Conservation (phyloP, 2,888 invertebrate species). For the Catocala nupta region DNA sequence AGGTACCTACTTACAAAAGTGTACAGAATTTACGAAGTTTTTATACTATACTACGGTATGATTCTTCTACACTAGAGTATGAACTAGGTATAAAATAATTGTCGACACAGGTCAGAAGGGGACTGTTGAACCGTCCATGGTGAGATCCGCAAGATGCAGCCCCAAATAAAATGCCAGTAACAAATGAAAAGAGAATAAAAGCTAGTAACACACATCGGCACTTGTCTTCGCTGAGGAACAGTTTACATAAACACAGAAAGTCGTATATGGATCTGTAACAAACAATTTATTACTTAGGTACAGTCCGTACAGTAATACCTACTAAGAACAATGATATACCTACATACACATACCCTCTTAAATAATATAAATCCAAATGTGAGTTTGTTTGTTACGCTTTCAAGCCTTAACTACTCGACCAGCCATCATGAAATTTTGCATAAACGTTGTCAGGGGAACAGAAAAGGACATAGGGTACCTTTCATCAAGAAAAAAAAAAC, state of each 20-base stretch:
- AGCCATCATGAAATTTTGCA: too few relatives aligned
- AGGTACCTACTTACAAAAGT: not conserved
- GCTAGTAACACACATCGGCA: slow-evolving; percentile 56
- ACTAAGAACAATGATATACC: too few relatives aligned
- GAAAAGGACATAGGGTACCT: too few relatives aligned
- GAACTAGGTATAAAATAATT: slow-evolving; percentile 68
- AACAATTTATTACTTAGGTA: slow-evolving; percentile 10
- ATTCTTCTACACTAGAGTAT: slow-evolving; percentile 60
- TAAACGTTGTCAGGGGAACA: too few relatives aligned
- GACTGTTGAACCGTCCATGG: slow-evolving; percentile 74
- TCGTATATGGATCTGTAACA: slow-evolving; percentile 75
- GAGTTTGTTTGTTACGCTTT: too few relatives aligned
- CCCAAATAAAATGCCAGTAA: slow-evolving; percentile 71
- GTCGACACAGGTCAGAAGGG: slow-evolving; percentile 75
- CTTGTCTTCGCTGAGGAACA: slow-evolving; percentile 64
- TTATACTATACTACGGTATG: slow-evolving; percentile 64
- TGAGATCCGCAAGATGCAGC: slow-evolving; percentile 75
- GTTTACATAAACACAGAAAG: slow-evolving; percentile 68
- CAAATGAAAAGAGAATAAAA: slow-evolving; percentile 59
- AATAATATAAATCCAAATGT: too few relatives aligned
- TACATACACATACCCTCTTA: too few relatives aligned
- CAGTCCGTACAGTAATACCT: not conserved
- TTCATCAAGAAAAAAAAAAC: too few relatives aligned
- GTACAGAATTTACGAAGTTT: not conserved
- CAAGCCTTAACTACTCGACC: too few relatives aligned